Percentiles rank a stretch among this genome's conserved stretches.
Conservation (phyloP, 2,113 vertebrate species). For the Ahaetulla prasina region DNA sequence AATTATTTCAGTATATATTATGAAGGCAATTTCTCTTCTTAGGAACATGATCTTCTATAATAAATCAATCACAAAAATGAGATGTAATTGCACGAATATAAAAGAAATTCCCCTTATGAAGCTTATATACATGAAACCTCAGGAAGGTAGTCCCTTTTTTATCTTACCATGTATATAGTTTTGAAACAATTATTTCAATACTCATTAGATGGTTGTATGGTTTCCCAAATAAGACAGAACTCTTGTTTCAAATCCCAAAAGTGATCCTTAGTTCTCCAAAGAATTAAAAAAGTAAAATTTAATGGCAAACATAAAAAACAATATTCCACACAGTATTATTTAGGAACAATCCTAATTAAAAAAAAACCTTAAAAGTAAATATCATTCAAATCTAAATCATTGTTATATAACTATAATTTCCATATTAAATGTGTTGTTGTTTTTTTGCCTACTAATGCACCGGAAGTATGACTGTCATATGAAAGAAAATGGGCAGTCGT, state of each 20-base stretch:
- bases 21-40: neutral
- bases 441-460: neutral
- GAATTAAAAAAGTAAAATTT: neutral
- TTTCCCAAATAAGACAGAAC: neutral
- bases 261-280: neutral
- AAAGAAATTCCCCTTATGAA: neutral
- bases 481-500: neutral
- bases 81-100: neutral
- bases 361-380: neutral
- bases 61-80: neutral
- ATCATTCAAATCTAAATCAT: neutral
- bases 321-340: neutral
- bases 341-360: neutral
- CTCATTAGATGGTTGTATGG: neutral
- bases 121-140: neutral
- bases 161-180: neutral
- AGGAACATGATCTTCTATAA: neutral
- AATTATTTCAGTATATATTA: neutral
- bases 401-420: neutral
- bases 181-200: neutral
- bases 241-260: neutral
- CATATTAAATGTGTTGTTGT: neutral
- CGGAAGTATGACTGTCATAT: neutral
- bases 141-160: neutral
- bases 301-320: neutral